Evolutionary conservation across 2,797 vertebrate species (phyloP), one percentile per base, ranked within the genome.

Genomic region (Nyctibius grandis): DNA sequence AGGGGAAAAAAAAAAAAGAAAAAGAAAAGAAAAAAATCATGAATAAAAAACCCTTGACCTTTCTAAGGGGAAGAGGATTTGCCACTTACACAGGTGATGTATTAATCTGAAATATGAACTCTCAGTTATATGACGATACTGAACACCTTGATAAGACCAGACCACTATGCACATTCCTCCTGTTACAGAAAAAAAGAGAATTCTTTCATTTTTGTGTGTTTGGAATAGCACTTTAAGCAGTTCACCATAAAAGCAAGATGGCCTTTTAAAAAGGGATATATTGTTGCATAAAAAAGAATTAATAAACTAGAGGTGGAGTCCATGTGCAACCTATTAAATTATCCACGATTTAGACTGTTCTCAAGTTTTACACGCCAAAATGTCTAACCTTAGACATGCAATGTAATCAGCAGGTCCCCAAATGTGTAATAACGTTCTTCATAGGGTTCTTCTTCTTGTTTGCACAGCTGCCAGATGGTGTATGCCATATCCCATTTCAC

Each of bases 381-480:
- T 89, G 86, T 91, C 91, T 96, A 97, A 91, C 91, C 88, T 93
- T 95, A 97, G 96, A 95, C 95, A 95, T 9, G 47, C 68, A 59
- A 22, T 88, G 44, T 91, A 98, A 97, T 97, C 96, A 98, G 92
- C 97, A 97, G 94, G 31, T 97, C 96, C 93, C 92, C 95, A 96
- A 97, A 97, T 8, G 59, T 96, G 86, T 92, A 92, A 91, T 93
- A 88, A 89, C 73, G 90, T 91, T 97, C 97, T 97, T 89, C 87
- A 69, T 95, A 85, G 92, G 54, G 92, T 91, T 96, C 91, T 95
- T 97, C 95, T 91, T 88, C 96, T 93, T 98, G 97, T 98, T 98
- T 98, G 96, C 90, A 97, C 98, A 98, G 98, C 98, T 98, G 98
- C 95, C 94, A 97, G 97, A 93, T 97, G 90, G 94, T 95, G 90